These are phyloP conservation scores for Phorcus lineatus DNA, from an alignment of 2,888 invertebrate species.

Conservation along the genomic window DNA sequence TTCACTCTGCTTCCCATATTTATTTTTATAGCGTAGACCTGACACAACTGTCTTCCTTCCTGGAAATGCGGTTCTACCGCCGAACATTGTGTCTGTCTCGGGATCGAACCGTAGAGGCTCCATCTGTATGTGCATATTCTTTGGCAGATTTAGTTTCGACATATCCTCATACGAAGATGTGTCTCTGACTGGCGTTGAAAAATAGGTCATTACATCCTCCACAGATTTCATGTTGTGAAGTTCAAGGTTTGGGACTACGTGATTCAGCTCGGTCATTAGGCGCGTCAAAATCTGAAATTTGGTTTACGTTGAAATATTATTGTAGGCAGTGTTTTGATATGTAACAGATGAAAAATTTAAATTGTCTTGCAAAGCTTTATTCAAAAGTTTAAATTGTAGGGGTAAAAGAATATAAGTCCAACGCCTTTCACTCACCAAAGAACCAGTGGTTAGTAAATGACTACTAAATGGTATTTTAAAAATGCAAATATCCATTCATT, in stretches of 20 bases:
- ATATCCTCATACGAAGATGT: slow-evolving; percentile 66
- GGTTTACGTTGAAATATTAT: not conserved
- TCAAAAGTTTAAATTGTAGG: too few relatives aligned
- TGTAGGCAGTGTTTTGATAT: not conserved
- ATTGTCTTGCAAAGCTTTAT: too few relatives aligned
- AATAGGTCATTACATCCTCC: slow-evolving; percentile 72
- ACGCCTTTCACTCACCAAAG: too few relatives aligned
- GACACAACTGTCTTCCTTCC: slow-evolving; percentile 89
- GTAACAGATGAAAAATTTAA: too few relatives aligned
- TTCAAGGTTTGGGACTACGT: slow-evolving; percentile 88
- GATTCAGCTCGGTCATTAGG: slow-evolving; percentile 84
- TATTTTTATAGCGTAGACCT: slow-evolving; percentile 87
- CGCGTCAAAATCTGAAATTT: slow-evolving; percentile 80
- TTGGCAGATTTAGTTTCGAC: slow-evolving; percentile 82
- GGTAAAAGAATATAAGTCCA: too few relatives aligned
- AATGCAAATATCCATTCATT: too few relatives aligned
- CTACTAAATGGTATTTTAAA: too few relatives aligned
- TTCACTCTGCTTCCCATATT: slow-evolving; percentile 78
- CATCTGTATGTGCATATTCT: slow-evolving; percentile 89
- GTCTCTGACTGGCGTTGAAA: slow-evolving; percentile 61
- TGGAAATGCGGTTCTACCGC: slow-evolving; percentile 89
- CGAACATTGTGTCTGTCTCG: slow-evolving; percentile 83
- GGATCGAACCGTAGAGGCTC: slow-evolving; percentile 91
- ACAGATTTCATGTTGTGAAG: slow-evolving; percentile 85
- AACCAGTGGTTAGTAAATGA: too few relatives aligned